phyloP scores from a whole-genome alignment of 2,797 vertebrate species.

The Galagoides demidoff region DNA sequence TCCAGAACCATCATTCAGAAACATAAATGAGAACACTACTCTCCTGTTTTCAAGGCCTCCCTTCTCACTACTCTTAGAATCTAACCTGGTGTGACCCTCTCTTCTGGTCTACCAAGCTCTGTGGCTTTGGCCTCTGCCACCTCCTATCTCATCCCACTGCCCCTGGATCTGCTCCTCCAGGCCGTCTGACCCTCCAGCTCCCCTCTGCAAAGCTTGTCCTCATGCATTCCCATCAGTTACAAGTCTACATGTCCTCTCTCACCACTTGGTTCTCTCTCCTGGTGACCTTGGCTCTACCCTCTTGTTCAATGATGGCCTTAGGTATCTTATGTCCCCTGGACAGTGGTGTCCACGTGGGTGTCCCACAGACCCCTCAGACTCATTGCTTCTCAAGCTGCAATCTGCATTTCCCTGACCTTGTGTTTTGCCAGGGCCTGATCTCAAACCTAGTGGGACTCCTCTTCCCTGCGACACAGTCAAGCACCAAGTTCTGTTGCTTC shows the following conservation, averaged over 20 bases:
- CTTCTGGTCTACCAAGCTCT: background rate
- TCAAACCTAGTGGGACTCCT: background rate
- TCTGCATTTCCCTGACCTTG: background rate
- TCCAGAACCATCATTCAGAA: background rate
- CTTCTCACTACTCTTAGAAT: background rate
- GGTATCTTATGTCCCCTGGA: background rate
- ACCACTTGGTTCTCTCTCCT: background rate
- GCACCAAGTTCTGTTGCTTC: background rate
- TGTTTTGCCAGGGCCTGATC: background rate
- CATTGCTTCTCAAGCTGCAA: background rate
- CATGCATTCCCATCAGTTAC: background rate
- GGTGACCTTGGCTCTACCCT: background rate
- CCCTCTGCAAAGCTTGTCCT: background rate
- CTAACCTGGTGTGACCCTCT: background rate
- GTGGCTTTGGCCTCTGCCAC: background rate
- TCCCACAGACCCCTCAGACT: background rate
- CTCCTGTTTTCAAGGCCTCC: background rate
- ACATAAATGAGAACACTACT: too few species aligned
- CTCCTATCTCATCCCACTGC: background rate
- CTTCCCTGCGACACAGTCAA: background rate
- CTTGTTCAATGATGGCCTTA: background rate
- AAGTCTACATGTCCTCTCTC: background rate
- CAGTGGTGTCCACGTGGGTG: background rate
- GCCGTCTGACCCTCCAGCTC: background rate
- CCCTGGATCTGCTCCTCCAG: background rate